Base-by-base conservation (phyloP, 2,113 vertebrate species). In the Grammomys dolichurus region DNA sequence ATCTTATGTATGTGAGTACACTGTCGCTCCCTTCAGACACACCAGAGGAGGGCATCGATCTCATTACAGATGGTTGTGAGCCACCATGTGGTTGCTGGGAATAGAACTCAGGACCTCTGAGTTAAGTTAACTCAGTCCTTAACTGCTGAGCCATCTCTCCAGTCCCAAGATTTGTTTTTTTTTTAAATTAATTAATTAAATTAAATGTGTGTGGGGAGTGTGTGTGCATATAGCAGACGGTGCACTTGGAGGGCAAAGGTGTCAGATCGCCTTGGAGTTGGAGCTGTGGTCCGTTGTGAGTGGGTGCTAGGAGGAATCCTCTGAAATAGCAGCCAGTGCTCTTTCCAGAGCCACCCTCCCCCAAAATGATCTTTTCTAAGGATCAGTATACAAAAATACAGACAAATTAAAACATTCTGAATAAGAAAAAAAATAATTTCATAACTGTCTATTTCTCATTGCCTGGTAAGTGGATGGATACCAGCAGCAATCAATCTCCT, bases 401-500 rank as follows among this genome's bases (percentile, higher is more conserved):
- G 17, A 92, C 43, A 72, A 67, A 75, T 46, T 87, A 94, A 90
- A 89, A 93, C 65, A 95, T 95, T 87, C 12, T 40, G 60, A 73
- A 51, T 89, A 46, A 87, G 3, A 40, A 73, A 89, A 96, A 94
- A 96, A 28, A 63, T 87, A 0, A 4, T 14, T 72, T 33, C 20
- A 48, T 58, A 46, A 54, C 36, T 48, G 72, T 63, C 2, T 4
- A 40, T 89, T 95, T 88, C 70, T 81, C 63, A 75, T 77, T 73
- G 20, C 26, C 22, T 58, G 28, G 11, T 54, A 20, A 51, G 82
- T 26, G 54, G 91, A 75, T 33, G 95, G 95, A 73, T 13, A 77
- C 31, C 31, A 93, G 90, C 70, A 90, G 92, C 96, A 96, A 97
- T 95, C 96, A 96, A 97, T 95, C 89, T 75, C 51, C 58, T 56